These are phyloP conservation scores for Halictus rubicundus DNA, from an alignment of 1,140 invertebrate genomes.

Conservation along the genomic window DNA sequence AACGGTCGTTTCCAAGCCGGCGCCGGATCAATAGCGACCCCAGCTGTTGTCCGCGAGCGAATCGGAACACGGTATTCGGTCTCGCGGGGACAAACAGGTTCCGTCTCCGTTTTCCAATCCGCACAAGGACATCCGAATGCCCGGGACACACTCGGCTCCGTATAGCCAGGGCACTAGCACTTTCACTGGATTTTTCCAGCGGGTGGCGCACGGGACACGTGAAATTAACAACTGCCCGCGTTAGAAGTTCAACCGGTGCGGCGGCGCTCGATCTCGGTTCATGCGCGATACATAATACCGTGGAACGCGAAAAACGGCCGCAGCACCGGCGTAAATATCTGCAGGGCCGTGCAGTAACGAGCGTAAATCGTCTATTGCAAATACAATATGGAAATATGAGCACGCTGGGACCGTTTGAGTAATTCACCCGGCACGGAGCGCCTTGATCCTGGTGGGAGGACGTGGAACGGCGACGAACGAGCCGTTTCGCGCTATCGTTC, in stretches of 20 bases:
- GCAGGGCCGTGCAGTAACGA: constrained; percentile 14
- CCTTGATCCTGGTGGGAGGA: constrained; percentile 1
- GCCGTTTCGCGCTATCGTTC: too few relatives aligned
- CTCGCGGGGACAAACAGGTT: constrained; percentile 36
- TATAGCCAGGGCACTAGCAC: not conserved
- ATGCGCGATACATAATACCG: constrained; percentile 21
- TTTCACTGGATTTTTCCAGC: constrained; percentile 35
- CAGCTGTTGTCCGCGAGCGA: constrained; percentile 28
- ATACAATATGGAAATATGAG: constrained; percentile 14
- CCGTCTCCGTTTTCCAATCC: constrained; percentile 42
- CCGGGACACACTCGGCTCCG: not conserved
- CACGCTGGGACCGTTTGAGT: not conserved
- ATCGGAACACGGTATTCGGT: constrained; percentile 7
- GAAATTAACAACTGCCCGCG: constrained; percentile 31
- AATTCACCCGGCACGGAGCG: constrained; percentile 14
- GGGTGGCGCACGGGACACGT: not conserved
- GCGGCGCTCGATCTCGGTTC: constrained; percentile 12
- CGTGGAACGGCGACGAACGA: not conserved
- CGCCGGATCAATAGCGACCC: constrained; percentile 45
- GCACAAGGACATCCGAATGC: constrained; percentile 44
- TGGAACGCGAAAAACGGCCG: constrained; percentile 10
- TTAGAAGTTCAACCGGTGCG: constrained; percentile 1
- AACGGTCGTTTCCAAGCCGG: not conserved
- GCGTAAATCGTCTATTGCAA: constrained; percentile 22
- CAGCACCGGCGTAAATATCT: constrained; percentile 15